Evolutionary conservation across 2,113 vertebrate species (phyloP).

Genomic region (Sphyrna mokarran): DNA sequence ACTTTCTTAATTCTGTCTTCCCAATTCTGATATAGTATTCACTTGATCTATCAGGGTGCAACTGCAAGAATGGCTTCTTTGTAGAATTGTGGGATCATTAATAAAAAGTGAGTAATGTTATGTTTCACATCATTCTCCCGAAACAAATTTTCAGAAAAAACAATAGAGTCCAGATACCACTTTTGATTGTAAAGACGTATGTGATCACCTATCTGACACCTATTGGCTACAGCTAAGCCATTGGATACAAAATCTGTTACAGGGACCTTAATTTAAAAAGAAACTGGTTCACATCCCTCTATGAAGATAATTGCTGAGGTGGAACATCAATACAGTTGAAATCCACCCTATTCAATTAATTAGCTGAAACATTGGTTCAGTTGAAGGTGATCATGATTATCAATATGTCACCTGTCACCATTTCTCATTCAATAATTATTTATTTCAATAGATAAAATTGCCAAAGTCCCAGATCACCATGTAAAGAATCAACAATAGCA

Average conservation of each 20-base stretch:
- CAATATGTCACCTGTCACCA: not conserved
- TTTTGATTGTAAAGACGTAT: not conserved
- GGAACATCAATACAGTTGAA: not conserved
- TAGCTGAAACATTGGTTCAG: not conserved
- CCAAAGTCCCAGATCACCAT: not conserved
- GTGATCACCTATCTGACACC: not conserved
- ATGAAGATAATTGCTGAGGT: not conserved
- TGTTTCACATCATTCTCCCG: not conserved
- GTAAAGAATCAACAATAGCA: not conserved
- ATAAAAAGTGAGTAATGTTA: not conserved
- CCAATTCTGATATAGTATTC: not conserved
- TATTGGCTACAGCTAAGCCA: not conserved
- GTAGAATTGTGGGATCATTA: not conserved
- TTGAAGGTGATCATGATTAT: not conserved
- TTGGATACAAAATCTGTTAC: not conserved
- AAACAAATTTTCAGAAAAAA: not conserved
- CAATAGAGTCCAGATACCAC: not conserved
- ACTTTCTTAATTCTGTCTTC: not conserved
- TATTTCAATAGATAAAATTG: too few species aligned
- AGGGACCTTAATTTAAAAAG: too few species aligned
- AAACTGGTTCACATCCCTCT: too few species aligned
- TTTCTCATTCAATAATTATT: not conserved
- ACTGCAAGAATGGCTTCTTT: not conserved
- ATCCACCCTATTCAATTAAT: not conserved
- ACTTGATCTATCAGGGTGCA: not conserved